Evolutionary conservation across 2,888 invertebrate species (phyloP), one percentile per base, ranked within the genome.

Genomic region (Ametastegia equiseti): DNA sequence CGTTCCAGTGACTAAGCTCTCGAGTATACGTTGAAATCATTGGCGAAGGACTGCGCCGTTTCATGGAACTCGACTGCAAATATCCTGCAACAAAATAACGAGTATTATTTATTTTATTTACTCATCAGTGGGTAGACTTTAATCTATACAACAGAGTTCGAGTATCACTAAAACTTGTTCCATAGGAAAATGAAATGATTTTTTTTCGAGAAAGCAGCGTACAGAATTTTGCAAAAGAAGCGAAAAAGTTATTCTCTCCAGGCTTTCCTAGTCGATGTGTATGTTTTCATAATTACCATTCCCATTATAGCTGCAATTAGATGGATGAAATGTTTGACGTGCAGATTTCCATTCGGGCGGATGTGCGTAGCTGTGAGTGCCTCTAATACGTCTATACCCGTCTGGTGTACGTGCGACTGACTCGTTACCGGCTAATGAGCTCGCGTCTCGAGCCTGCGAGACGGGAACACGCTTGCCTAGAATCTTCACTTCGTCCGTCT

Each of bases 31-130:
- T 75, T 19, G 85, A 84, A 47, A 86, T 91, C 86, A 91, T 84
- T 27, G 91, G 90, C 45, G 90, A 89, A 39, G 90, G 89, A 84
- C 91, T 91, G 54, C 89, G 88, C 36, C 90, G 88, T 83, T 89
- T 90, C 39, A 87, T 89, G 63, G 86, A 83, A 81, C 84, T 87
- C 5, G 86, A 39, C 73, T 87, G 88, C 57, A 84, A 85, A 78
- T 86, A 88, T 13, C 83, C 88, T 89, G 69, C 7, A 82, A 83
- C 78, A 77, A 47, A 39, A 83, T 65, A 69, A 79, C 6, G 19
- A 2, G 54, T 60, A 19, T 82, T 73, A 27, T 60, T 77, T n/a
- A n/a, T n/a, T n/a, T n/a, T n/a, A n/a, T n/a, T n/a, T n/a, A n/a
- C n/a, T n/a, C n/a, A n/a, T n/a, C n/a, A n/a, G n/a, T n/a, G n/a